Evolutionary conservation across 2,888 invertebrate species (phyloP), one percentile per base, ranked within the genome.

Genomic region (Pteria penguin): DNA sequence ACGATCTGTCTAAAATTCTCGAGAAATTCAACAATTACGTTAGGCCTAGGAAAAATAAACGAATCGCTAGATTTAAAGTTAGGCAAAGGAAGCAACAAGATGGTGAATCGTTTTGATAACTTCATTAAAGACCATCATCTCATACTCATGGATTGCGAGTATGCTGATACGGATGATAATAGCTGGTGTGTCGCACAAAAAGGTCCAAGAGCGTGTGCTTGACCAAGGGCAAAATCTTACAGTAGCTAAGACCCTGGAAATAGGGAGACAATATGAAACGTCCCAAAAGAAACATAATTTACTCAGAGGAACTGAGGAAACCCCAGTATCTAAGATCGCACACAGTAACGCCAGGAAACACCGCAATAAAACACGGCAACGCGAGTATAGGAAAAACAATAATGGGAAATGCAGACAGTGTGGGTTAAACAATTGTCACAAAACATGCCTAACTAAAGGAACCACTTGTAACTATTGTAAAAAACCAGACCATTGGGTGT

Each of bases 31-130:
- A 78, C 33, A 60, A 68, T 11, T 79, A 73, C 27, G 55, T 54
- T 14, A 33, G 70, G 1, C 72, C 75, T 4, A 32, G 62, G 18
- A 66, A 71, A 63, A 79, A 82, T 58, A 82, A 82, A 66, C 60
- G 79, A 27, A 66, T 71, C 2, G 75, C 81, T 5, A 45, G 79
- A n/a, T 82, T 73, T 58, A 55, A 55, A 31, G 61, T 72, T 1
- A 72, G 69, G 32, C 82, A 78, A 60, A 26, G 82, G 11, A 80
- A 72, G 54, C 80, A 80, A 65, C 32, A 54, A 14, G 76, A 82
- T 60, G 76, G 72, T 63, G 80, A 78, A 66, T 66, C 58, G 18
- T 81, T 81, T 62, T 36, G 76, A 78, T 63, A 69, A 65, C 22
- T 80, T 80, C 32, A 57, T 75, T 3, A 76, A 81, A 54, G 76